phyloP scores from a whole-genome alignment of 2,797 vertebrate genomes.

The Morelia viridis region DNA sequence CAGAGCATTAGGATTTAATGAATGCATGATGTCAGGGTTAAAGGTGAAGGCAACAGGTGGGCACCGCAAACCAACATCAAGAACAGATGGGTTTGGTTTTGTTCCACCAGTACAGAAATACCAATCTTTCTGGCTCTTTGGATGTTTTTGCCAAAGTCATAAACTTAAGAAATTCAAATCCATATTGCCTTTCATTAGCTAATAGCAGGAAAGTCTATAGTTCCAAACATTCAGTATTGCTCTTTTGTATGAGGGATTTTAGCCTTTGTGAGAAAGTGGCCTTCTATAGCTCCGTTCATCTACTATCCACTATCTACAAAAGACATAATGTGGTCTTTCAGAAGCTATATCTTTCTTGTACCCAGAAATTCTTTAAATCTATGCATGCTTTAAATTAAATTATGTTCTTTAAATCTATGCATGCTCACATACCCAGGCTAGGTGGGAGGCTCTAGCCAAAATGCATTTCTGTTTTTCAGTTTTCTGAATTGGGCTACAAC shows the following conservation, averaged over 20 bases:
- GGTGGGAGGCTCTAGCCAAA: too few relatives aligned
- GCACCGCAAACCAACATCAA: slow-evolving; percentile 19
- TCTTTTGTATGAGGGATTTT: not conserved
- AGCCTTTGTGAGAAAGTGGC: not conserved
- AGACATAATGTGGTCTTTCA: not conserved
- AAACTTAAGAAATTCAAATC: not conserved
- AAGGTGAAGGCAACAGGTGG: slow-evolving; percentile 29
- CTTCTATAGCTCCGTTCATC: too few relatives aligned
- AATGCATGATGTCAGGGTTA: slow-evolving; percentile 3
- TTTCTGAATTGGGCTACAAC: not conserved
- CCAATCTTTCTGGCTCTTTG: not conserved
- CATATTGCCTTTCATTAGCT: not conserved
- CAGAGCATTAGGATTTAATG: slow-evolving; percentile 8
- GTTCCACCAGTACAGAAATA: not conserved
- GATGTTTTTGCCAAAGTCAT: not conserved
- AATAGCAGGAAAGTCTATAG: not conserved
- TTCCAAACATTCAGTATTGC: not conserved
- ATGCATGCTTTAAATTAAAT: not conserved
- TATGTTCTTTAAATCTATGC: not conserved
- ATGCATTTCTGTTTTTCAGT: too few relatives aligned
- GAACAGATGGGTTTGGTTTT: slow-evolving; percentile 1
- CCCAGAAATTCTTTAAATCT: not conserved
- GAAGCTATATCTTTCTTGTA: not conserved
- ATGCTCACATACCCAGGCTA: not conserved
- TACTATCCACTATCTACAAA: not conserved